These are phyloP conservation scores for Ceratosolen fusciceps DNA, from an alignment of 1,140 invertebrate species.

Conservation along the genomic window DNA sequence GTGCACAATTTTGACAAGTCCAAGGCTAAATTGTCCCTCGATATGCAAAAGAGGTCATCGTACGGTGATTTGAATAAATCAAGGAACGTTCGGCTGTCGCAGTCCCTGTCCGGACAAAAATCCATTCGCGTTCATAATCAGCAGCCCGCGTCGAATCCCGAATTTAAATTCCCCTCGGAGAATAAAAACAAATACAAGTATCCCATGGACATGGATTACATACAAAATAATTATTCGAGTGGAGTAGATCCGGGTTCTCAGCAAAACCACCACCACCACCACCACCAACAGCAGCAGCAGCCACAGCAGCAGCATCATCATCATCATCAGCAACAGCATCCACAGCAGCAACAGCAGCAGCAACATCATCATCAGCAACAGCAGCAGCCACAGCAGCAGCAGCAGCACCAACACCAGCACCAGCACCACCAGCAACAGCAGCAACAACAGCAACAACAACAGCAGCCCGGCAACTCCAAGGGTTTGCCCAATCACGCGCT, in stretches of 20 bases:
- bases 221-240: slow-evolving; percentile 61
- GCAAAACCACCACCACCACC: slow-evolving; percentile 51
- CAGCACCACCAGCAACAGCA: slow-evolving; percentile 53
- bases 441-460: slow-evolving; percentile 47
- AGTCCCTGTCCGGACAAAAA: slow-evolving; percentile 36
- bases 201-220: slow-evolving; percentile 63
- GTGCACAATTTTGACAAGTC: slow-evolving; percentile 58
- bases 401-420: slow-evolving; percentile 51
- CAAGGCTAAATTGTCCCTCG: slow-evolving; percentile 59
- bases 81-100: slow-evolving; percentile 31
- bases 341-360: slow-evolving; percentile 45
- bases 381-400: slow-evolving; percentile 38
- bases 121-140: slow-evolving; percentile 39
- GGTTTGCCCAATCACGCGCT: slow-evolving; percentile 39
- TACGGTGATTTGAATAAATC: slow-evolving; percentile 41
- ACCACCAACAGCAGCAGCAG: slow-evolving; percentile 47
- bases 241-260: slow-evolving; percentile 53
- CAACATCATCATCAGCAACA: slow-evolving; percentile 51
- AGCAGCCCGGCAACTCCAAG: slow-evolving; percentile 50
- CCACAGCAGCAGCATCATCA: too few relatives aligned
- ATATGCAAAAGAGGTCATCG: slow-evolving; percentile 51
- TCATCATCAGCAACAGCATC: slow-evolving; percentile 20
- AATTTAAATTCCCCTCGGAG: slow-evolving; percentile 60
- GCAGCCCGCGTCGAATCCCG: slow-evolving; percentile 29
- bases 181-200: slow-evolving; percentile 66